phyloP scores from a whole-genome alignment of 64 coral and sea anemone species.

The Anthopleura sola region DNA sequence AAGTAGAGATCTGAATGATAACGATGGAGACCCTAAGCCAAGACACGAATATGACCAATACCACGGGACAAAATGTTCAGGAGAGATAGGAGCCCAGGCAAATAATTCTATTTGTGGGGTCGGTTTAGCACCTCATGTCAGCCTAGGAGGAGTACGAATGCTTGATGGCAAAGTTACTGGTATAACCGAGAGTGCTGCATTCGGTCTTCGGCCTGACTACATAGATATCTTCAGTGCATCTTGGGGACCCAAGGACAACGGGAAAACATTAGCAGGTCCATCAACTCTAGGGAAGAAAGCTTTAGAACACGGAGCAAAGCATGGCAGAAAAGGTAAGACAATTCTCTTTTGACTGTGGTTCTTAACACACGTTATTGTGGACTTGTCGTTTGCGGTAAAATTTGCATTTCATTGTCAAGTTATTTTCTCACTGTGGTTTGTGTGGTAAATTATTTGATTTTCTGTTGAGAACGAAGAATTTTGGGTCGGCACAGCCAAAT shows the following conservation, averaged over 20 bases:
- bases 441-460: background rate
- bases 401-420: background rate
- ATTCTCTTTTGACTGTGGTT: background rate
- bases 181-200: conserved; percentile 41
- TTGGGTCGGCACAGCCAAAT: background rate
- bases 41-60: conserved; percentile 62
- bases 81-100: conserved; percentile 76
- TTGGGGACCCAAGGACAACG: conserved; percentile 95
- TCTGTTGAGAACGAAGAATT: background rate
- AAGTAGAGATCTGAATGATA: conserved; percentile 62
- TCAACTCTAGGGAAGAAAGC: conserved; percentile 51
- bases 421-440: background rate
- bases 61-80: conserved; percentile 92
- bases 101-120: conserved; percentile 77
- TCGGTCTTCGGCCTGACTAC: conserved; percentile 67
- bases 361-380: background rate
- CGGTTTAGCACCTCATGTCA: conserved; percentile 69
- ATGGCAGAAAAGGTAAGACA: conserved; percentile 65
- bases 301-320: conserved; percentile 44
- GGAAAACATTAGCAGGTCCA: conserved; percentile 69
- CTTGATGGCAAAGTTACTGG: conserved; percentile 81
- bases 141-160: conserved; percentile 85
- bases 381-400: background rate
- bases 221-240: conserved; percentile 90
- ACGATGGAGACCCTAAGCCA: conserved; percentile 53